Evolutionary conservation across 2,888 invertebrate genomes (phyloP), one percentile per base, ranked within the genome.

Genomic region (Zygothrica quintamaculata): DNA sequence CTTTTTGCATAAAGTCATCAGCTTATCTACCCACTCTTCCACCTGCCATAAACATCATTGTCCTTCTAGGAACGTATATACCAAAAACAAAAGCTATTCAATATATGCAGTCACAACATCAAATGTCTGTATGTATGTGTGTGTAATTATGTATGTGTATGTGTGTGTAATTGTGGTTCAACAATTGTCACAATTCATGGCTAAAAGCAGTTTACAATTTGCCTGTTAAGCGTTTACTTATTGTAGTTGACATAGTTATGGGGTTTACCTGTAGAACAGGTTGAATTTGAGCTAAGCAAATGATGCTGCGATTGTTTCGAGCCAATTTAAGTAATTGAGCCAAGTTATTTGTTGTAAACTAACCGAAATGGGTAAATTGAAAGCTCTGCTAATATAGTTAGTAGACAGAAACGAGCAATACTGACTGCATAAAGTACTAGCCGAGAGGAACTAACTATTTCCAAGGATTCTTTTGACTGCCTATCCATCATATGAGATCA

Each of bases 191-290:
- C 8, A 31, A 11, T 7, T 7, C 1, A 43, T 11, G 9, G 9
- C 25, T 13, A 25, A 12, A n/a, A 13, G 2, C 3, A 9, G 7
- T 8, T 8, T 7, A 22, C 39, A 26, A 57, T 65, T 71, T 50
- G 52, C 65, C 52, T 68, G 31, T 8, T 15, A 53, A 68, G 26
- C 36, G 33, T 11, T 26, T 39, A 25, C 22, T n/a, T n/a, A n/a
- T n/a, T n/a, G 15, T 15, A 44, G 31, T 16, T 42, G 31, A 16
- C 26, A 25, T 44, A 48, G 26, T 48, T 33, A 11, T n/a, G 37
- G 48, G 50, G 36, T 43, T 31, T 52, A 48, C 1, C 9, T 1
- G 3, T 16, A 22, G 40, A 12, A n/a, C 18, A 15, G 6, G 16
- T 60, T n/a, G n/a, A n/a, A n/a, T n/a, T n/a, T n/a, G n/a, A n/a